Conservation (phyloP, 2,797 vertebrate genomes). For the Anguilla megastoma region DNA sequence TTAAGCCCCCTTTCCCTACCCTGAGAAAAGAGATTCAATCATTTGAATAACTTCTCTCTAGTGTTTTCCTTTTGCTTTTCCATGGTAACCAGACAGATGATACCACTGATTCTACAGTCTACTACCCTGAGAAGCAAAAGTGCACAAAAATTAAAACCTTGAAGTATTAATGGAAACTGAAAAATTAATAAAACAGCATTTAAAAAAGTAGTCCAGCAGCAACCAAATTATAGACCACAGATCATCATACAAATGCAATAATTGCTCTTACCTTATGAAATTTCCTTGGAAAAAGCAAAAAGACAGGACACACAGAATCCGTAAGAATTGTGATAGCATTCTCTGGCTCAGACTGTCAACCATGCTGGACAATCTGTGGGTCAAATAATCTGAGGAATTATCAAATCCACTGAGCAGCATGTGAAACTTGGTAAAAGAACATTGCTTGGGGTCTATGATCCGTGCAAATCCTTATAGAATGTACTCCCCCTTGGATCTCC, state of each 20-base stretch:
- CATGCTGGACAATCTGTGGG: constrained; percentile 20
- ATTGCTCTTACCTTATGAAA: constrained; percentile 31
- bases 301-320: constrained; percentile 26
- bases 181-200: not conserved
- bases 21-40: not conserved
- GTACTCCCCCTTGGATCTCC: not conserved
- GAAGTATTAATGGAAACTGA: not conserved
- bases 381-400: constrained; percentile 26
- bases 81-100: not conserved
- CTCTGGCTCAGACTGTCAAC: constrained; percentile 15
- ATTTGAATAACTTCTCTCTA: not conserved
- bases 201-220: not conserved
- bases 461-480: constrained; percentile 6
- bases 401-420: constrained; percentile 17
- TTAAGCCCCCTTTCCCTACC: not conserved
- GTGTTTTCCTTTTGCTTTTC: not conserved
- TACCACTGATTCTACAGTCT: not conserved
- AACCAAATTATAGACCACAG: not conserved
- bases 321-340: constrained; percentile 28
- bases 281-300: constrained; percentile 33
- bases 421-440: constrained; percentile 7
- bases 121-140: not conserved
- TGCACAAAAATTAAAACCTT: not conserved
- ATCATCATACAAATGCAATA: not conserved
- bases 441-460: not conserved